Percentiles rank a stretch among this genome's conserved stretches.
These are phyloP conservation scores for Rhodinocichla rosea DNA, from an alignment of 2,113 vertebrate species.

Conservation along the genomic window DNA sequence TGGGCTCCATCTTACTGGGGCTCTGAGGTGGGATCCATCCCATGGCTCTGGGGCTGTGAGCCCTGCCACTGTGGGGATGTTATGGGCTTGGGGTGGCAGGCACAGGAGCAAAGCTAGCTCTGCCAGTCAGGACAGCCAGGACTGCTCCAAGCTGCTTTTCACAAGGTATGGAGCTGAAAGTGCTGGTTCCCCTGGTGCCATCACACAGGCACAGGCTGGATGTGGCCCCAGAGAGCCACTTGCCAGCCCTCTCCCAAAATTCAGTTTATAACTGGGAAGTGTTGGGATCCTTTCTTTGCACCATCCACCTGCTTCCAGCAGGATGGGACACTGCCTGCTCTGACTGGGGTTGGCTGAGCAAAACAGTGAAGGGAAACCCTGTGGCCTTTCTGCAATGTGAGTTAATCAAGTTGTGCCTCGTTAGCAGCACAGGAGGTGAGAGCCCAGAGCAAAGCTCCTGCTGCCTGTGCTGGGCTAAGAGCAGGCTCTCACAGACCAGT, in stretches of 20 bases:
- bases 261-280: not conserved
- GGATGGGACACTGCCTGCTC: not conserved
- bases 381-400: not conserved
- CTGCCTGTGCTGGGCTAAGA: not conserved
- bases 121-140: not conserved
- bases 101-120: not conserved
- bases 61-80: rapidly evolving
- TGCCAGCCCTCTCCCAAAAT: not conserved
- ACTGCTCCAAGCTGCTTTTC: not conserved
- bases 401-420: not conserved
- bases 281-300: not conserved
- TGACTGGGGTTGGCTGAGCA: not conserved
- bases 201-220: not conserved
- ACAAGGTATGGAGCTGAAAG: not conserved
- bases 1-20: not conserved
- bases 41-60: rapidly evolving
- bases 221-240: rapidly evolving
- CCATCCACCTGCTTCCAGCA: not conserved
- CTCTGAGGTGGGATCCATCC: not conserved
- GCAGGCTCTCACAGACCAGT: not conserved
- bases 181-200: rapidly evolving
- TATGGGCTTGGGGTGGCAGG: not conserved
- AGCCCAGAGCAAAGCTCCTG: not conserved
- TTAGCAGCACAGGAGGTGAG: not conserved
- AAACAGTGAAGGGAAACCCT: not conserved